Base-by-base conservation (phyloP, 2,888 invertebrate species). In the Diploptera punctata region DNA sequence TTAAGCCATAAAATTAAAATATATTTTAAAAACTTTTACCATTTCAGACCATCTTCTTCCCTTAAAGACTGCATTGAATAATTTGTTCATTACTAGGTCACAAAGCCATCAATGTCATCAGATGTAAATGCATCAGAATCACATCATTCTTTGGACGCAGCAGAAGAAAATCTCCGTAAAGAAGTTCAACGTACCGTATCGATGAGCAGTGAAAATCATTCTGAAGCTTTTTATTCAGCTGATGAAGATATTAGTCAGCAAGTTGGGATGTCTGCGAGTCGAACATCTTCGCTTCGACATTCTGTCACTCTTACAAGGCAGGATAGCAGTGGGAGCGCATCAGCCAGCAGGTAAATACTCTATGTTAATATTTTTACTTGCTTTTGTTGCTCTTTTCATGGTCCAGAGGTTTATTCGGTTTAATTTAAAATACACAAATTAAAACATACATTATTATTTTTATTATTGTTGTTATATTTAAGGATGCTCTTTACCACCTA, bases 221-320 rank as follows among this genome's bases (percentile, higher is more conserved):
- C 94, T 0, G 97, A 97, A 83, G 92, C 93, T 68, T 97, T 96
- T 83, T 97, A 94, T 81, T 97, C 97, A 0, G 97, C 97, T 0
- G 96, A 97, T 80, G 97, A 97, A 83, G 97, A 96, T 61, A 38
- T 76, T 47, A 57, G 74, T 26, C 68, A 52, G 24, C 65, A 65
- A 10, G 52, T 43, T 19, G 74, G 75, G 24, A 71, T 74, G 33
- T 72, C 76, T 1, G 75, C 76, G 54, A 78, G 79, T 65, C 75
- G 78, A n/a, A 77, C 79, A 1, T 78, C 78, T 7, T 79, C 79
- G 7, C 75, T 79, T 10, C 75, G 79, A 10, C 78, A 79, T 72
- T 78, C 79, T 1, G 73, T 77, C 49, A 73, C 74, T 26, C 26
- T 65, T 4, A 47, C 65, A 65, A 44, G 65, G 18, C 65, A 65